Base-by-base conservation (phyloP, 2,888 invertebrate species). In the Strigamia transsilvanica region DNA sequence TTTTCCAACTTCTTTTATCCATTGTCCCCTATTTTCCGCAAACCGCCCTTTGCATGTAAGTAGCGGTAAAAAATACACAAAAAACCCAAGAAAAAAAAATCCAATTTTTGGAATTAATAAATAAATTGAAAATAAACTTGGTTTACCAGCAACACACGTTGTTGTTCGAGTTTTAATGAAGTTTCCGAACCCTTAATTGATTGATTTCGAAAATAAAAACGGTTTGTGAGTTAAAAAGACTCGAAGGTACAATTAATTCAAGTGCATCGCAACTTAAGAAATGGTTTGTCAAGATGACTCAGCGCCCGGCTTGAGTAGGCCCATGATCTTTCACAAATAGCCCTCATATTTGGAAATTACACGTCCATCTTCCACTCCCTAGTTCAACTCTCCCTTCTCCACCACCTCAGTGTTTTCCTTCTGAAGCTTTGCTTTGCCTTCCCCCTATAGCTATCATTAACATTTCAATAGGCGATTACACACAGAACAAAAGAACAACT, bases 271-370 rank as follows among this genome's bases (percentile, higher is more conserved):
- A 66, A 66, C 66, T 15, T 66, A 66, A 66, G 27, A 66, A 66
- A 66, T 23, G 32, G 66, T 66, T 66, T 66, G 66, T 66, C 27
- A 13, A 66, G 66, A 66, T 66, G 66, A 66, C 27, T 66, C 66
- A 66, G 66, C 66, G 23, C 27, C 27, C 27, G 66, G 66, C 4
- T 66, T 27, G 9, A 66, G 66, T 66, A 66, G 66, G 12, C 66
- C 66, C 27, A 66, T 66, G 66, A 66, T 66, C 66, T 66, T 27
- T 66, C 7, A 15, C 66, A 66, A 66, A 66, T 66, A 66, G 10
- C 66, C 66, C 66, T 66, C 66, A 27, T 66, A 66, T 66, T 66
- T 66, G 66, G 66, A 66, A 66, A 66, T 66, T 66, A 66, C 66
- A 66, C 66, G 66, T 66, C 66, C 27, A 66, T 66, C 66, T 66